A percentile compares a stretch with the other conserved stretches of the same genome.
phyloP scores from a whole-genome alignment of 2,888 invertebrate species.

The Acanthococcus lagerstroemiae region DNA sequence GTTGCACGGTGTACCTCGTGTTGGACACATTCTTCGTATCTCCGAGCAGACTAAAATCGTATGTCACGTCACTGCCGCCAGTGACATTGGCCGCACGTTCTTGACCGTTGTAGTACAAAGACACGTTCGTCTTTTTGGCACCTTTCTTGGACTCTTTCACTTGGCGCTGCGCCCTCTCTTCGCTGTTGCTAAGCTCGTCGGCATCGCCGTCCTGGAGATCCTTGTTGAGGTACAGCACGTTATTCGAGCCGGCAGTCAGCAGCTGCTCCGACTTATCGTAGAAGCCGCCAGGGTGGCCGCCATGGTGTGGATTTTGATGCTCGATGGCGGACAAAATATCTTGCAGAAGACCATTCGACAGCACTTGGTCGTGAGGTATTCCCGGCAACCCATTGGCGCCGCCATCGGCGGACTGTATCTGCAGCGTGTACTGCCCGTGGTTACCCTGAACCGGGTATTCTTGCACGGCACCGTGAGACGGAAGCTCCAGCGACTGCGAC shows the following conservation, averaged over 20 bases:
- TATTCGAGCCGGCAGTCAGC: constrained; percentile 19
- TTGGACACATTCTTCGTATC: no score
- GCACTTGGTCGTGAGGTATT: constrained; percentile 60
- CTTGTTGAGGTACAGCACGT: neutral
- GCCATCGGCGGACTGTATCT: constrained; percentile 57
- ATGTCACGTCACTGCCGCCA: no score
- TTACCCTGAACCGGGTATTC: constrained; percentile 44
- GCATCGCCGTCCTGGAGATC: neutral
- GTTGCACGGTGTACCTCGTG: no score
- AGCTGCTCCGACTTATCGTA: constrained; percentile 9
- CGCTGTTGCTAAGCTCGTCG: neutral
- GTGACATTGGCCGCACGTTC: no score
- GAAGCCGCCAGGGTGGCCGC: neutral
- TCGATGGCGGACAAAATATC: constrained; percentile 74
- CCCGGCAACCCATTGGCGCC: constrained; percentile 39
- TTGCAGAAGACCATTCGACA: constrained; percentile 67
- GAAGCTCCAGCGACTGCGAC: constrained; percentile 37
- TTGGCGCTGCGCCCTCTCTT: neutral
- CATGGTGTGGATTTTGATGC: constrained; percentile 42
- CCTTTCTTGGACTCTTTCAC: neutral
- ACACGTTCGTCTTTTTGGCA: neutral
- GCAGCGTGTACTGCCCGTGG: constrained; percentile 58
- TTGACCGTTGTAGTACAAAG: no score
- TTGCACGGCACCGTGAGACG: neutral
- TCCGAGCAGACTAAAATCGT: no score